phyloP scores from a whole-genome alignment of 1,140 invertebrate genomes.

The Drosophila gunungcola region DNA sequence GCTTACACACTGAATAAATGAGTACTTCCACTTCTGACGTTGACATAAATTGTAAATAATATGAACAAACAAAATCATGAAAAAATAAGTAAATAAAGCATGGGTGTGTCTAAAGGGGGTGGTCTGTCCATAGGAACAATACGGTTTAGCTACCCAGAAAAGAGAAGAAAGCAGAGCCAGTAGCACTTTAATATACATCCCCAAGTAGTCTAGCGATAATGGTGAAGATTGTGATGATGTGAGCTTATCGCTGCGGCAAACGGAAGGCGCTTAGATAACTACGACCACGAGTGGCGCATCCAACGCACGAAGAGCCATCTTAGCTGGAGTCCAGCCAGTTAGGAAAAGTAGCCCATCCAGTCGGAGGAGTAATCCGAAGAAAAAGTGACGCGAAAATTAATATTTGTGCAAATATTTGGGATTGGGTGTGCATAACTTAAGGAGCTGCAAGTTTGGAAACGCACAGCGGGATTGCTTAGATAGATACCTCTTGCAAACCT shows the following conservation, averaged over 20 bases:
- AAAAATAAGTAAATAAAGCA: conserved; percentile 19
- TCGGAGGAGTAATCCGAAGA: conserved; percentile 7
- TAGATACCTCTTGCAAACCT: conserved; percentile 5
- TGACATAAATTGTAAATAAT: conserved; percentile 71
- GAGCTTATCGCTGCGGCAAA: conserved; percentile 74
- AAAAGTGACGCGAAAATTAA: conserved; percentile 49
- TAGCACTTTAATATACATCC: conserved; percentile 65
- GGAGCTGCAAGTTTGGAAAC: background rate
- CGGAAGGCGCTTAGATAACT: conserved; percentile 69
- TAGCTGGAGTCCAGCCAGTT: conserved; percentile 8
- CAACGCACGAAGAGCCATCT: conserved; percentile 31
- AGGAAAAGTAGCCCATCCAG: conserved; percentile 21
- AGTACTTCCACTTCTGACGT: conserved; percentile 36
- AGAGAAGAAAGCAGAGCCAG: conserved; percentile 26
- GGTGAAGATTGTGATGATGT: conserved; percentile 40
- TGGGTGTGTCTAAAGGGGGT: background rate
- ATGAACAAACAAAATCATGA: conserved; percentile 57
- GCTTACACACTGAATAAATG: conserved; percentile 39
- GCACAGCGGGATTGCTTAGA: conserved; percentile 10
- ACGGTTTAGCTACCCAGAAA: conserved; percentile 1
- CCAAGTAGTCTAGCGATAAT: conserved; percentile 42
- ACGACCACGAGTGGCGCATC: conserved; percentile 56
- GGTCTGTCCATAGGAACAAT: background rate
- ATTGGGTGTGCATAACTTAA: conserved; percentile 15
- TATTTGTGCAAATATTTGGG: conserved; percentile 43